phyloP scores from a whole-genome alignment of 2,888 invertebrate genomes.

The Chrysolina americana region DNA sequence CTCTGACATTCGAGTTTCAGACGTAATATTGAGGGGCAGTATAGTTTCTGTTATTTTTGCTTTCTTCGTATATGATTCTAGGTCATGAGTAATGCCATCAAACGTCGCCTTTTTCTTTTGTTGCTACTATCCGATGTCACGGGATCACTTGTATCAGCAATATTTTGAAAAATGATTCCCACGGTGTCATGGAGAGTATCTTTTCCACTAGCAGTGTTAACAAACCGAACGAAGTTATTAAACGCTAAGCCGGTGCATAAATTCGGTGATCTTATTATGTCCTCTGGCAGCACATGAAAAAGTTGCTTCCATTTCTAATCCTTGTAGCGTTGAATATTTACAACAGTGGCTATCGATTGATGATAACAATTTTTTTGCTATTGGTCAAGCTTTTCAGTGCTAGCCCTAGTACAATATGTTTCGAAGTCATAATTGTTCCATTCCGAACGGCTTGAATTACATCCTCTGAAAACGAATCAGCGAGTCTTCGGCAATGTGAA shows the following conservation, averaged over 20 bases:
- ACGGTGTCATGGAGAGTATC: slow-evolving; percentile 42
- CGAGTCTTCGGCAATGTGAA: too few relatives aligned
- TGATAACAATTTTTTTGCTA: not conserved
- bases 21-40: not conserved
- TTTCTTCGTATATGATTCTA: too few relatives aligned
- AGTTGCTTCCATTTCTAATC: slow-evolving; percentile 1
- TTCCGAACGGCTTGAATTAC: not conserved
- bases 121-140: too few relatives aligned
- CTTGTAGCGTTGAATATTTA: not conserved
- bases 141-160: not conserved
- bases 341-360: not conserved
- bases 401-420: not conserved
- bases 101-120: too few relatives aligned
- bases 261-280: slow-evolving; percentile 4
- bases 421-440: not conserved
- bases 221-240: slow-evolving; percentile 45
- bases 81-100: too few relatives aligned
- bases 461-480: not conserved
- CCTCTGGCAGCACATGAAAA: not conserved
- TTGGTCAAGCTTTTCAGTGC: not conserved
- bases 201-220: slow-evolving; percentile 42
- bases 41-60: too few relatives aligned
- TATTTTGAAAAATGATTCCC: slow-evolving; percentile 33
- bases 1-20: not conserved
- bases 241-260: slow-evolving; percentile 18